Percentiles rank a stretch among this genome's conserved stretches.
These are phyloP conservation scores for Cyanistes caeruleus DNA, from an alignment of 2,113 vertebrate species.

Conservation along the genomic window DNA sequence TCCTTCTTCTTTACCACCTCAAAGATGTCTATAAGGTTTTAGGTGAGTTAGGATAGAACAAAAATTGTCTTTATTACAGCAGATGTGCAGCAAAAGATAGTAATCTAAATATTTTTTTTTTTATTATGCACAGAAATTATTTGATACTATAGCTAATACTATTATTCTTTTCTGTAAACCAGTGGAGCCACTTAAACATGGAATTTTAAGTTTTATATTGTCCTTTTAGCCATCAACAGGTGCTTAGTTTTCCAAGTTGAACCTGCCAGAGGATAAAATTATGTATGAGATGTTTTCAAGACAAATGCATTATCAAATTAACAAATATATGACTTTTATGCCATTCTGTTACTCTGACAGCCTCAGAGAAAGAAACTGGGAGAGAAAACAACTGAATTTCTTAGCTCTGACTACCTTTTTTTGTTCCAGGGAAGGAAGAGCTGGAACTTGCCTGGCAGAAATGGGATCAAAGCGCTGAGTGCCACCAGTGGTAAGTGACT, in stretches of 20 bases:
- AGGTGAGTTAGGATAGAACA: neutral
- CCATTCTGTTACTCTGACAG: fast-evolving
- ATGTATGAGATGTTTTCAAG: neutral
- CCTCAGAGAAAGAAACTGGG: neutral
- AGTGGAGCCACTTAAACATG: neutral
- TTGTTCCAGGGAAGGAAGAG: constrained; percentile 84
- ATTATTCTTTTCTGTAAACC: neutral
- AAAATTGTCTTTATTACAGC: neutral
- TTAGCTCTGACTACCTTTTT: neutral
- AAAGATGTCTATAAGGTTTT: neutral
- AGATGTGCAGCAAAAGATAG: neutral
- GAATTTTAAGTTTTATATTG: neutral
- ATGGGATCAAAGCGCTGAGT: constrained; percentile 80
- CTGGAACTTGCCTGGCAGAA: constrained; percentile 81
- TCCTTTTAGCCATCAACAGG: neutral
- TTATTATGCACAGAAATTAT: neutral
- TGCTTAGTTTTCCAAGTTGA: neutral
- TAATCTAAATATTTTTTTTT: neutral
- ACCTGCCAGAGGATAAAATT: neutral
- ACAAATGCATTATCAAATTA: neutral
- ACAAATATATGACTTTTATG: fast-evolving
- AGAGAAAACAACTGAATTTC: neutral
- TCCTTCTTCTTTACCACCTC: neutral
- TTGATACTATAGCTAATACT: neutral
- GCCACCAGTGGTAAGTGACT: constrained; percentile 87